Evolutionary conservation across 2,797 vertebrate species (phyloP), one percentile per base, ranked within the genome.

Genomic region (Danio aesculapii): DNA sequence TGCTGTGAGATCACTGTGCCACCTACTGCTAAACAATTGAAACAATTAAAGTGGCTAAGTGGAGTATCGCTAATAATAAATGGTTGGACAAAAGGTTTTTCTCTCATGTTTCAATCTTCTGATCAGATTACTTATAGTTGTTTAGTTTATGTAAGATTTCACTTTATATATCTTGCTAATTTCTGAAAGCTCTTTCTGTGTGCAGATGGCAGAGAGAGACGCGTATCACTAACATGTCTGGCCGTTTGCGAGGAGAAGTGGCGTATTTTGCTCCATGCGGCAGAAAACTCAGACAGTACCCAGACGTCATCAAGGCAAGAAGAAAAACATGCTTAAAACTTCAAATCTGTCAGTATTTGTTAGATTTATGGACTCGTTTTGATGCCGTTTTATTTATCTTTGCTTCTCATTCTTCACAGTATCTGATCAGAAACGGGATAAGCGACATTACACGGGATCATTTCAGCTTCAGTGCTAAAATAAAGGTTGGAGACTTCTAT

Each of bases 381-480:
- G 21, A 43, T 59, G 61, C 17, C 2, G 19, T 11, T 70, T 12
- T 59, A 2, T 71, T 16, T 16, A n/a, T 64, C 44, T 64, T 13
- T 39, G 16, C 2, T 47, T 21, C 75, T 69, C 58, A n/a, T 58
- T 9, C 93, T 94, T 93, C 94, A 90, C 94, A 99, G 96, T 98
- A 98, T 93, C 94, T 98, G 89, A 93, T 95, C 91, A 95, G 96
- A 93, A 97, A 96, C 93, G 95, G 97, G 94, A 96, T 98, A 92
- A 95, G 93, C 90, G 93, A 97, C 93, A 96, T 99, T 94, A 95
- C 97, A 87, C 95, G 96, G 87, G 96, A 97, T 90, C 96, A 98
- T 94, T 98, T 99, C 94, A 98, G 97, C 96, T 98, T 99, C 93
- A 98, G 96, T 94, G 95, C 96, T 93, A 99, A 99, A 95, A 95